Conservation (phyloP, 1,140 invertebrate species). For the Drosophila mayri region DNA sequence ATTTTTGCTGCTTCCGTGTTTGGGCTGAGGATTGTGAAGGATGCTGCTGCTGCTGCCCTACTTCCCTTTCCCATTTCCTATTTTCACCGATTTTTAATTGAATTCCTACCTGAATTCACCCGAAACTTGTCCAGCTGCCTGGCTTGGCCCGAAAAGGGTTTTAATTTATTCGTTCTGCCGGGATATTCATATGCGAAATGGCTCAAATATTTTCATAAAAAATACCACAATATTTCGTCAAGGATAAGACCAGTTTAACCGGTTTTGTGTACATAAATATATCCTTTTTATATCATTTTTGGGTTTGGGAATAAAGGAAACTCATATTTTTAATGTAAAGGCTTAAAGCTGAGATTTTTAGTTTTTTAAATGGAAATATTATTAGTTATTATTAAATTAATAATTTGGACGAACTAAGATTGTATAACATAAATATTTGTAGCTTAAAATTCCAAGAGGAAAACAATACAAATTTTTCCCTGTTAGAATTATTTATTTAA, state of each 20-base stretch:
- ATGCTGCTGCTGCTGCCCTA: slow-evolving; percentile 29
- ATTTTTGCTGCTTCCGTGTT: slow-evolving; percentile 21
- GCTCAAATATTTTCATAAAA: slow-evolving; percentile 76
- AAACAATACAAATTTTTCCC: too few relatives aligned
- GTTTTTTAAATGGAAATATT: neutral
- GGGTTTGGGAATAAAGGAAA: neutral
- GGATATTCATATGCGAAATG: slow-evolving; percentile 75
- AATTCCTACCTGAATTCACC: slow-evolving; percentile 73
- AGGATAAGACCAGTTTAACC: slow-evolving; percentile 56
- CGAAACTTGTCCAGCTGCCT: slow-evolving; percentile 66
- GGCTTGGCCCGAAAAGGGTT: slow-evolving; percentile 23
- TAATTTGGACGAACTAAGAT: too few relatives aligned
- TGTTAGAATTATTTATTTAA: neutral
- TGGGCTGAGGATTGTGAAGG: slow-evolving; percentile 20
- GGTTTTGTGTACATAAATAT: slow-evolving; percentile 25
- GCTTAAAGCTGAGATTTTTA: neutral
- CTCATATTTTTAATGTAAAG: neutral
- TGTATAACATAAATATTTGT: neutral
- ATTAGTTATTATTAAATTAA: too few relatives aligned
- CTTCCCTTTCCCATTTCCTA: slow-evolving; percentile 17
- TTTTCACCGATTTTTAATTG: slow-evolving; percentile 73
- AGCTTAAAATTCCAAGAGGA: neutral
- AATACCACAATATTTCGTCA: slow-evolving; percentile 73
- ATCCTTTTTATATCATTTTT: slow-evolving; percentile 14
- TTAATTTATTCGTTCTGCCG: slow-evolving; percentile 48